phyloP scores from a whole-genome alignment of 2,797 vertebrate genomes.

The Tachyglossus aculeatus region DNA sequence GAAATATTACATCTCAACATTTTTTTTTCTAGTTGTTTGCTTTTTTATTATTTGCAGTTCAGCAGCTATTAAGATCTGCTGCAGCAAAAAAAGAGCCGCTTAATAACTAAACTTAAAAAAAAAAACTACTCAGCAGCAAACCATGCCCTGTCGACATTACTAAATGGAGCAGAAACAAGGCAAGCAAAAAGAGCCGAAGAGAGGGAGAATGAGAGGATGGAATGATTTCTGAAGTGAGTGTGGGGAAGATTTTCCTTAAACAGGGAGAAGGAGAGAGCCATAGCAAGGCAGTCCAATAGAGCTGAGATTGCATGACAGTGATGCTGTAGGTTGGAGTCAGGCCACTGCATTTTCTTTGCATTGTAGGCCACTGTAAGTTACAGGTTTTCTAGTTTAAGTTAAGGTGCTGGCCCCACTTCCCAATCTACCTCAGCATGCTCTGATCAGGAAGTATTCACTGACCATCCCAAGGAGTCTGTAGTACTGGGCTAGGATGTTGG shows the following conservation, averaged over 20 bases:
- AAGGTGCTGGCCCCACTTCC: too few relatives aligned
- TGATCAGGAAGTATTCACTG: too few relatives aligned
- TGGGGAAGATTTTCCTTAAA: conserved; percentile 16
- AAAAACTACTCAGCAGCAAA: conserved; percentile 44
- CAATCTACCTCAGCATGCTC: too few relatives aligned
- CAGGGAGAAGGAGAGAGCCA: too few relatives aligned
- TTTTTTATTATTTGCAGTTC: conserved; percentile 46
- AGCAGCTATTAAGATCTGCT: conserved; percentile 38
- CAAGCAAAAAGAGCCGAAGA: conserved; percentile 30
- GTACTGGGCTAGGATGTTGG: too few relatives aligned
- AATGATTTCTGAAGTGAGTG: conserved; percentile 20
- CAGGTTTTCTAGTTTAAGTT: not conserved
- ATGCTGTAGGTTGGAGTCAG: not conserved
- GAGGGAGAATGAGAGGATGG: conserved; percentile 22
- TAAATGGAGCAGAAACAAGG: conserved; percentile 56
- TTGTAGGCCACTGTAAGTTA: not conserved
- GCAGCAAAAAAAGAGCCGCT: conserved; percentile 4
- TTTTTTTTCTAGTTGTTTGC: conserved; percentile 40
- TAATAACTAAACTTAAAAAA: conserved; percentile 61
- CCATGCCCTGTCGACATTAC: conserved; percentile 55
- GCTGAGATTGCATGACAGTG: not conserved
- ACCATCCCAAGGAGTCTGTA: too few relatives aligned
- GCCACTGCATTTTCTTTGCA: not conserved
- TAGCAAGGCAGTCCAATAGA: too few relatives aligned
- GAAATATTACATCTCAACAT: conserved; percentile 36